Conservation (phyloP, 2,113 vertebrate species). For the Hippocampus mohnikei region DNA sequence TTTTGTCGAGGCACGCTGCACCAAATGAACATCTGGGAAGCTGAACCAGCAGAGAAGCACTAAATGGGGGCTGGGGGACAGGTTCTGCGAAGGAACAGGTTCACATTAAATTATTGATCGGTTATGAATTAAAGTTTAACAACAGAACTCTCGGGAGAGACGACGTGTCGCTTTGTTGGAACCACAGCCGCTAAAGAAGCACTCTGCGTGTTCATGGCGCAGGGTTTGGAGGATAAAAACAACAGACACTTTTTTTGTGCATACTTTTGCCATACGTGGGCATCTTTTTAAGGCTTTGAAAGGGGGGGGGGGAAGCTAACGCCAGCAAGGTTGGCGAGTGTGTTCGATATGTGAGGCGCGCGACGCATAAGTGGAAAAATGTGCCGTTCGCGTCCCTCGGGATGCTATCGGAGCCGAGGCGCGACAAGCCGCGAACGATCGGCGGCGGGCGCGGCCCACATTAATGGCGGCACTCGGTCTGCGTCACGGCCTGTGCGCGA, state of each 20-base stretch:
- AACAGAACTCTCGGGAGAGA: conserved; percentile 1
- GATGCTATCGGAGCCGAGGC: not conserved
- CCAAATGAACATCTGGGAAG: not conserved
- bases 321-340: not conserved
- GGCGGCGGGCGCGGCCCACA: not conserved
- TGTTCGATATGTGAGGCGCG: not conserved
- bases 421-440: not conserved
- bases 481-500: not conserved
- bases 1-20: not conserved
- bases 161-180: conserved; percentile 7
- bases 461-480: conserved; percentile 1
- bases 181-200: not conserved
- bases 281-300: not conserved
- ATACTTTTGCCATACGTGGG: not conserved
- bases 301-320: not conserved
- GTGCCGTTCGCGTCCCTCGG: not conserved
- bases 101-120: conserved; percentile 8
- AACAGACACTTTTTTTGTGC: not conserved
- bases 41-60: not conserved
- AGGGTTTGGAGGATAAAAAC: not conserved
- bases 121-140: conserved; percentile 13
- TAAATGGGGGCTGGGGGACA: not conserved
- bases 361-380: not conserved
- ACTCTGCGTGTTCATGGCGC: not conserved
- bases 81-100: conserved; percentile 7